phyloP scores from a whole-genome alignment of 2,888 invertebrate genomes.

The Chrysina gloriosa region DNA sequence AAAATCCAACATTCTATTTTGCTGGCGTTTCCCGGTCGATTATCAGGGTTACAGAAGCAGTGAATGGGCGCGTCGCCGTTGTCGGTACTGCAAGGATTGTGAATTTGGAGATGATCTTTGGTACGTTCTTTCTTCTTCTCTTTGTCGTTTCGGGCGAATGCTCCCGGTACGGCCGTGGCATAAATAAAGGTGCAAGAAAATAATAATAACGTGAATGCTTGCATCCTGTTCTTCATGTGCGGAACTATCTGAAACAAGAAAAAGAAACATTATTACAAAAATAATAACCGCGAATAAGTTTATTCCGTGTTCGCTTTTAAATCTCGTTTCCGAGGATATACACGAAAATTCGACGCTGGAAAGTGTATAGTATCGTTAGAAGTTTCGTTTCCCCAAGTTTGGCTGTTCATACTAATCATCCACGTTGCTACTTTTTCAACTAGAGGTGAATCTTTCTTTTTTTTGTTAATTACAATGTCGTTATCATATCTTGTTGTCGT shows the following conservation, averaged over 20 bases:
- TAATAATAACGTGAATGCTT: conserved; percentile 17
- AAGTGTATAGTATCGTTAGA: no score
- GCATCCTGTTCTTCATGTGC: conserved; percentile 22
- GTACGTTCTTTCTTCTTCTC: conserved; percentile 51
- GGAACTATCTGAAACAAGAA: conserved; percentile 29
- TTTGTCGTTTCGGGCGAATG: conserved; percentile 44
- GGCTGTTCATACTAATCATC: no score
- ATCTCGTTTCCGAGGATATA: no score
- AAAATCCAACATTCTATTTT: conserved; percentile 85
- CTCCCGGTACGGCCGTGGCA: not conserved
- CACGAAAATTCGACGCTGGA: no score
- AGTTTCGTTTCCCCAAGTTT: no score
- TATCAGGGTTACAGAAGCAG: conserved; percentile 75
- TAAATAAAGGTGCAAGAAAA: not conserved
- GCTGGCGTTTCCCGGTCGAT: conserved; percentile 69
- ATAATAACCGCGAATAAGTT: no score
- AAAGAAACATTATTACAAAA: no score
- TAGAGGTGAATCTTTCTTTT: no score
- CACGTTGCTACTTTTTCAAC: no score
- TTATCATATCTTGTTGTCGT: no score
- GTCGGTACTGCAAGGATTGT: conserved; percentile 54
- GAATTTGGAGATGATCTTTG: conserved; percentile 44
- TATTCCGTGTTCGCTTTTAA: no score
- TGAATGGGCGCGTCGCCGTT: conserved; percentile 66
- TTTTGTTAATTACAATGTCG: no score